Base-by-base conservation (phyloP, 2,797 vertebrate species). In the Vultur gryphus region DNA sequence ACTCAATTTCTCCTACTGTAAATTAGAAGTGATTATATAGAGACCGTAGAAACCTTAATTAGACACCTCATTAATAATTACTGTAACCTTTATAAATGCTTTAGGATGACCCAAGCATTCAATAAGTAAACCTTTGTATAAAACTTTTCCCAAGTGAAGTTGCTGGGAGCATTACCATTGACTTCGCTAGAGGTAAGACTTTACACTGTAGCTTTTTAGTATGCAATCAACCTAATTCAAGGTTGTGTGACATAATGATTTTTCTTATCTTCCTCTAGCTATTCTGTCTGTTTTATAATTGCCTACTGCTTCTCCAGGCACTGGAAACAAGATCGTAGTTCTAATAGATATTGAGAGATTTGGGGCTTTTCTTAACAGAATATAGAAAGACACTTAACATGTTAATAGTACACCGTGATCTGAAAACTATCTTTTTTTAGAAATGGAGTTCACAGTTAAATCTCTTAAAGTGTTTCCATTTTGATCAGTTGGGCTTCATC, bases 251-350 rank as follows among this genome's bases (percentile, higher is more conserved):
- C 78, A 89, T 65, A 94, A 89, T 80, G 88, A 92, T 91, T 95
- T 95, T 93, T 80, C 80, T 94, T 90, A 83, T 85, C 93, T 95
- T 96, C 61, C 67, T 81, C 46, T 64, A 80, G 57, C 81, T 90
- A 19, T 85, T 90, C 90, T 93, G 57, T 85, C 82, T 84, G 75
- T 73, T 88, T 92, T 82, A n/a, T 83, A 91, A 95, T 97, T 95
- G 49, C 71, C 44, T 92, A 3, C 59, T 61, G 65, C 64, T 91
- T 80, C 81, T 95, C 26, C 52, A 65, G 81, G 84, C 72, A 18
- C 52, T 83, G 78, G 57, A 61, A 95, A 83, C 71, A 95, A 92
- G 84, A 82, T 87, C 0, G 8, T 76, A 7, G 41, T 65, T 89
- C 52, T 85, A 92, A 61, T 11, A 89, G 87, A 62, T 71, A 31